Base-by-base conservation (phyloP, 2,888 invertebrate genomes). In the Sarcophaga variegata region DNA sequence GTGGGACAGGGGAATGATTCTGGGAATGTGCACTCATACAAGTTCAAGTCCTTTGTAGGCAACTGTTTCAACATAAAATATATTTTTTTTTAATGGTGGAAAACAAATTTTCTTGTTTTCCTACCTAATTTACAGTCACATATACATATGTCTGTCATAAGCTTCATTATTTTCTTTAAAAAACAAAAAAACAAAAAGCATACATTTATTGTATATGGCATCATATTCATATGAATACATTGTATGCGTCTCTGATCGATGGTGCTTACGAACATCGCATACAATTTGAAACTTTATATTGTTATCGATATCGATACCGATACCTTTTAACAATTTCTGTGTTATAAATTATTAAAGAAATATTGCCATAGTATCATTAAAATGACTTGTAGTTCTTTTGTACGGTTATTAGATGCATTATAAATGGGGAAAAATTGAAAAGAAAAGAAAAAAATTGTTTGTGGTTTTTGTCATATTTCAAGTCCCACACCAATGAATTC, bases 311-410 rank as follows among this genome's bases (percentile, higher is more conserved):
- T 63, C 75, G 62, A 69, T 64, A 63, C 63, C 75, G 69, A 76
- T 63, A 75, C 54, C 75, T 69, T 54, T 69, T 70, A 37, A 45
- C 67, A 81, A 75, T 63, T 63, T 47, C 25, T 76, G 37, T 54
- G 37, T 63, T 63, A 8, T 17, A 67, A 74, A 67, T 60, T 72
- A 66, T 72, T 62, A 54, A 54, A 54, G 74, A 67, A 74, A 74
- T 67, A 49, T 67, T 78, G 60, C 62, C 67, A 81, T 76, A 54
- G 54, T 63, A 76, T 76, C 75, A 75, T 76, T 81, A 76, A 81
- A 81, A 76, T 70, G 54, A 54, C 54, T 54, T 54, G 12, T 17
- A 54, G 54, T 2, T 37, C 10, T 37, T 37, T 37, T 10, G 17
- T 54, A 5, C 10, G 54, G 54, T 17, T 54, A 17, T 54, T 54